These are phyloP conservation scores for Meda fulgida DNA, from an alignment of 2,797 vertebrate species.

Conservation along the genomic window DNA sequence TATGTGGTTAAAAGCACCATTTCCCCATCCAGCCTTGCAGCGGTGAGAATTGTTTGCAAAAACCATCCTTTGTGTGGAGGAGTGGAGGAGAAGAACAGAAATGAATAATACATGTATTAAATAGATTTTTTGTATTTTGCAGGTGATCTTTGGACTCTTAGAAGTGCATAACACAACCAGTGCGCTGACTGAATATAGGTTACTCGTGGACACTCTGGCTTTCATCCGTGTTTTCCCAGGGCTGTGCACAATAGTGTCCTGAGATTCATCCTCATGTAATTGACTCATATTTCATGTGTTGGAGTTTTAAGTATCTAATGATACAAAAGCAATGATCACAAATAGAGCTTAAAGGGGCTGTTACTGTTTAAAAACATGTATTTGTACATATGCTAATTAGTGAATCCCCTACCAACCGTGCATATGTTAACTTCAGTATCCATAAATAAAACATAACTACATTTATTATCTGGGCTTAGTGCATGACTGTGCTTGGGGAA, in stretches of 20 bases:
- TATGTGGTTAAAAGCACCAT: slow-evolving; percentile 30
- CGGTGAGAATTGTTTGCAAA: slow-evolving; percentile 35
- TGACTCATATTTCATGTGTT: slow-evolving; percentile 72
- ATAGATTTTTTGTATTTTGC: slow-evolving; percentile 59
- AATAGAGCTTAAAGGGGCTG: slow-evolving; percentile 5
- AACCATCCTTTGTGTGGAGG: slow-evolving; percentile 19
- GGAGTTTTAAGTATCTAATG: slow-evolving; percentile 12
- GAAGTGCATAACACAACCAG: slow-evolving; percentile 64
- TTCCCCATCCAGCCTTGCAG: not conserved
- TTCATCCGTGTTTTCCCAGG: slow-evolving; percentile 65
- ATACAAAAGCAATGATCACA: slow-evolving; percentile 18
- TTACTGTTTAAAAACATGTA: slow-evolving; percentile 3
- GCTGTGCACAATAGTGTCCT: slow-evolving; percentile 55
- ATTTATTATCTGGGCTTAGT: slow-evolving; percentile 5
- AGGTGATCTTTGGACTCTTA: slow-evolving; percentile 51
- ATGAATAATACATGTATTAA: slow-evolving; percentile 36
- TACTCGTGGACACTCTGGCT: slow-evolving; percentile 68
- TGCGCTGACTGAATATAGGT: slow-evolving; percentile 68
- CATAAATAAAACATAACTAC: slow-evolving; percentile 10
- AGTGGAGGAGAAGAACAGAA: slow-evolving; percentile 25
- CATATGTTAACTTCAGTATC: slow-evolving; percentile 28
- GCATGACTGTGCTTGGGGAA: not conserved
- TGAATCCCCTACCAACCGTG: not conserved
- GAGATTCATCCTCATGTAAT: slow-evolving; percentile 67
- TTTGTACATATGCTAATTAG: slow-evolving; percentile 10